Conservation (phyloP, 64 coral and sea anemone species). For the Actinia tenebrosa region DNA sequence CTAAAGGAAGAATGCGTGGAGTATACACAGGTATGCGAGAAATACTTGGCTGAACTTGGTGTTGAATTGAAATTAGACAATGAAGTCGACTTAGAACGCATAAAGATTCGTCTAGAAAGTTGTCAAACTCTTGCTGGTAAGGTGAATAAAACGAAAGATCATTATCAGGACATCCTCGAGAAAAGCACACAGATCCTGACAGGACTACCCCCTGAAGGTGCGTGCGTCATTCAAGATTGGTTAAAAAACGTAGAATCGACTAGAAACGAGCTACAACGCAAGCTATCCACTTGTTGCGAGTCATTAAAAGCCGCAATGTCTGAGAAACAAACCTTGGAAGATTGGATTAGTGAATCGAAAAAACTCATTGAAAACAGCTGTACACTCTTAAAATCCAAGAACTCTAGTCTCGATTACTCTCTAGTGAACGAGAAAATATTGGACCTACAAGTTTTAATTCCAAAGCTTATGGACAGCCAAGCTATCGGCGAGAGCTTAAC, state of each 20-base stretch:
- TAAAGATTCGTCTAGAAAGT: background rate
- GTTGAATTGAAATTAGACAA: background rate
- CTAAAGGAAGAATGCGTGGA: conserved; percentile 12
- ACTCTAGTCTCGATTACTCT: background rate
- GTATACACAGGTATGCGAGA: background rate
- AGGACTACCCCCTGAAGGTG: background rate
- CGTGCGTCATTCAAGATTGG: background rate
- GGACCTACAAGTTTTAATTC: conserved; percentile 9
- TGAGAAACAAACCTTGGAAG: background rate
- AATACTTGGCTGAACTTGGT: background rate
- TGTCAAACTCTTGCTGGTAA: background rate
- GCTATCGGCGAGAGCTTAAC: background rate
- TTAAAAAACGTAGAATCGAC: background rate
- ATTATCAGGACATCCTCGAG: background rate
- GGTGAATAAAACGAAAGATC: background rate
- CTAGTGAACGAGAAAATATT: background rate
- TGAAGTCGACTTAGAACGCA: background rate
- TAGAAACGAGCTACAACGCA: background rate
- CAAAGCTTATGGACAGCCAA: conserved; percentile 9
- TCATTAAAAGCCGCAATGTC: background rate
- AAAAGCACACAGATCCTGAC: background rate
- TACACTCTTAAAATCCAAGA: background rate
- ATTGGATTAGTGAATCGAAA: background rate
- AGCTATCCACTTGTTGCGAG: background rate
- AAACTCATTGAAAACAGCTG: conserved; percentile 2